Conservation (phyloP, 2,888 invertebrate species). For the Rhogogaster chlorosoma region DNA sequence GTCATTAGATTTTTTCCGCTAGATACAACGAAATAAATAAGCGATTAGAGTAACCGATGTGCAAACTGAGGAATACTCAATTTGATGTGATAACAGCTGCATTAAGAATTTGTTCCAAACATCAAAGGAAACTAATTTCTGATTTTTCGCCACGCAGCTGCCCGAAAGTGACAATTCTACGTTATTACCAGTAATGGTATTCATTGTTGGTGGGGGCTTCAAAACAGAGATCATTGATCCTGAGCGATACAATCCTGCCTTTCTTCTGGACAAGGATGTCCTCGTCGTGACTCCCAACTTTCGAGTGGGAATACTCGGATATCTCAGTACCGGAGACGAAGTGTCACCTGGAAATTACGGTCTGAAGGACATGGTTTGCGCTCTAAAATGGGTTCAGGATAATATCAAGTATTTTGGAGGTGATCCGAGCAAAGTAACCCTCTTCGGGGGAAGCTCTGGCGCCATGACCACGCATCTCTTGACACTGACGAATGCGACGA, state of each 20-base stretch:
- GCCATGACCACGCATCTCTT: background rate
- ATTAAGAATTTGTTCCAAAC: background rate
- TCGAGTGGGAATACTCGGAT: slow-evolving; percentile 16
- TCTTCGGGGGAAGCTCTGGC: background rate
- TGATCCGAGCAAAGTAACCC: slow-evolving; percentile 13
- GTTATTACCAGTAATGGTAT: slow-evolving; percentile 13
- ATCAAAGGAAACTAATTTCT: background rate
- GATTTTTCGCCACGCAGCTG: background rate
- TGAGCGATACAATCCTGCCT: background rate
- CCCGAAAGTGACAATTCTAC: background rate
- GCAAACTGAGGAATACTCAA: background rate
- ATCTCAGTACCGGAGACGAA: slow-evolving; percentile 21
- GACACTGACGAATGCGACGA: background rate
- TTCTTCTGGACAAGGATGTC: background rate
- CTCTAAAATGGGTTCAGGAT: slow-evolving; percentile 6
- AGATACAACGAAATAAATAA: background rate
- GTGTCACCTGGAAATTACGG: slow-evolving; percentile 20
- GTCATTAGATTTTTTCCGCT: background rate
- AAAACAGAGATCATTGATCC: background rate
- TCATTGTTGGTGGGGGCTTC: slow-evolving; percentile 1
- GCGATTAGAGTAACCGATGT: background rate
- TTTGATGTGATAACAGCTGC: background rate
- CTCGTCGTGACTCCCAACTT: background rate
- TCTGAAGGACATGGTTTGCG: background rate
- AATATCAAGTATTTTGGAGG: slow-evolving; percentile 25